Percentiles rank a stretch among this genome's conserved stretches.
These are phyloP conservation scores for Oreotrochilus melanogaster DNA, from an alignment of 2,113 vertebrate genomes.

Conservation along the genomic window DNA sequence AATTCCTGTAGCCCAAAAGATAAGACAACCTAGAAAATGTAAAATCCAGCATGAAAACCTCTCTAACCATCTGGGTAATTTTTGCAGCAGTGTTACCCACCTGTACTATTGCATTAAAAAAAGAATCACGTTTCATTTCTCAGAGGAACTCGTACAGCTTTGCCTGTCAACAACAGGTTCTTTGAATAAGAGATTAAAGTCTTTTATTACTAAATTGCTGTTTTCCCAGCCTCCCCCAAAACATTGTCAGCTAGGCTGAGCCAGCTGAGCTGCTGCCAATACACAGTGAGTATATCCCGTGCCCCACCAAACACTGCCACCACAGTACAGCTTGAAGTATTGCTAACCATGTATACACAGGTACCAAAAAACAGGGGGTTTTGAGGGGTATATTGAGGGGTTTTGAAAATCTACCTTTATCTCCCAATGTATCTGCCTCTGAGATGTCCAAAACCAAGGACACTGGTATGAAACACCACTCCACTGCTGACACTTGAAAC, in stretches of 20 bases:
- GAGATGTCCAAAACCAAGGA: not conserved
- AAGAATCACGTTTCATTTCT: not conserved
- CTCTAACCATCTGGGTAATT: not conserved
- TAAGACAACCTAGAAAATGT: not conserved
- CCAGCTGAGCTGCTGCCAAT: not conserved
- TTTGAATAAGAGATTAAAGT: not conserved
- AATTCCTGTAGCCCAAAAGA: not conserved
- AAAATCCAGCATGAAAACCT: slow-evolving; percentile 29
- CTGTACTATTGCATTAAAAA: not conserved
- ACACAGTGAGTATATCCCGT: not conserved
- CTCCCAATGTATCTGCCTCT: not conserved
- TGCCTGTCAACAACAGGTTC: slow-evolving; percentile 8
- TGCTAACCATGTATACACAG: not conserved
- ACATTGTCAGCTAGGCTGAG: not conserved
- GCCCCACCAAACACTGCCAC: not conserved
- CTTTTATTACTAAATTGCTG: not conserved
- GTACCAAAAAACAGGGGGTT: not conserved
- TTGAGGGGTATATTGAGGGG: not conserved
- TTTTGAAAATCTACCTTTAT: not conserved
- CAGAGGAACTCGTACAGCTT: not conserved
- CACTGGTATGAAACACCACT: not conserved
- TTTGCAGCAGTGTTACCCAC: not conserved
- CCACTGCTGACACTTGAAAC: not conserved
- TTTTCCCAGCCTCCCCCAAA: not conserved
- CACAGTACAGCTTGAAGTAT: not conserved